Base-by-base conservation (phyloP, 2,113 vertebrate species). In the Ciconia boyciana region DNA sequence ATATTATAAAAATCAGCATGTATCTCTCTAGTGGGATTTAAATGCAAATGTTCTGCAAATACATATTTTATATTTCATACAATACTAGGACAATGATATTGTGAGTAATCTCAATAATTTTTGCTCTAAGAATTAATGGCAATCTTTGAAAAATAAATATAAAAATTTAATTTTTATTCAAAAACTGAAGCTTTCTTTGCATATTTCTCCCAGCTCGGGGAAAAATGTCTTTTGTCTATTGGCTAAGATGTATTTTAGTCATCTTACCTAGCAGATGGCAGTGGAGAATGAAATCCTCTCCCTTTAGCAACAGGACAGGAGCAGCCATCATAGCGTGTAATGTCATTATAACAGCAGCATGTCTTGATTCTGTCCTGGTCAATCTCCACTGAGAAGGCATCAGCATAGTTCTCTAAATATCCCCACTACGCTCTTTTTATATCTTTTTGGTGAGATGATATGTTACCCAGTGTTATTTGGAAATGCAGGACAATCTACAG, bases 261-360 rank as follows among this genome's bases (percentile, higher is more conserved):
- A 34, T 52, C 36, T 88, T 71, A 34, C 20, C 21, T 86, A 64
- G 44, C 49, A 51, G 68, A 52, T 66, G 51, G 58, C 60, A 66
- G 18, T 17, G 79, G 58, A 58, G 71, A 60, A 39, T 34, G 51
- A 96, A 89, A 68, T 71, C 24, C 34, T 70, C 43, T 76, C 52
- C 26, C 28, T 61, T 65, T 52, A 65, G 25, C 28, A 68, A 9
- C 9, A 46, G 22, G 6, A 25, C 8, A 69, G 81, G 20, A 77
- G 76, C 65, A 55, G 14, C 39, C 9, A 0, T 51, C 29, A 2
- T 10, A 39, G 77, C 1, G 0, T 49, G 54, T 19, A 10, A 19
- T 13, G 20, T 29, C 6, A 0, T 34, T 39, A 5, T 17, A 20
- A 25, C 41, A 85, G 36, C 79, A 71, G 57, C 51, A 22, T 4